phyloP scores from a whole-genome alignment of 2,888 invertebrate genomes.

The Platycnemis pennipes region DNA sequence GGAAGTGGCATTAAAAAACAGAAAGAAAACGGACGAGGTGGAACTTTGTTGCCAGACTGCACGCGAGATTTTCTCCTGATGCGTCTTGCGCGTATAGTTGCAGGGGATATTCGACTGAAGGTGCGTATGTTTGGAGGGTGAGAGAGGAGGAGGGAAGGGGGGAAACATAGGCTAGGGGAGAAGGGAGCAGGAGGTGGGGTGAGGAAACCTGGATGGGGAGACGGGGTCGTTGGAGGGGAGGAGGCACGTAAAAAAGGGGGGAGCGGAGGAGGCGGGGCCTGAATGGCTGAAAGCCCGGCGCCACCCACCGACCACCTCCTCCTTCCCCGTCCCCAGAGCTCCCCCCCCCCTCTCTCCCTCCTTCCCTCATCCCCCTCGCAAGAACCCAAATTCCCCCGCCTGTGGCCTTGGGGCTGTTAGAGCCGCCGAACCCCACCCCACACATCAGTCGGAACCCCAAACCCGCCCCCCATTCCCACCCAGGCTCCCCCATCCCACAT shows the following conservation, averaged over 20 bases:
- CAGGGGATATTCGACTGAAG: not conserved
- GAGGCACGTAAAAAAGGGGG: not conserved
- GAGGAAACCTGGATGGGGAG: not conserved
- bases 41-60: conserved; percentile 61
- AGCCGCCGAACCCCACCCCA: conserved; percentile 36
- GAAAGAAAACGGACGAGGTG: conserved; percentile 18
- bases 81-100: conserved; percentile 25
- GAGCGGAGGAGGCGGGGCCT: conserved; percentile 54
- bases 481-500: not conserved
- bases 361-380: not conserved
- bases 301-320: conserved; percentile 43
- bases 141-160: not conserved
- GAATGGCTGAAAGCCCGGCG: conserved; percentile 68
- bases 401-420: conserved; percentile 57
- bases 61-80: conserved; percentile 41
- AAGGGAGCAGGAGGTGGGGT: not conserved
- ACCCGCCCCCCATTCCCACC: not conserved
- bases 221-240: not conserved
- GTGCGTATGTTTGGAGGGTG: not conserved
- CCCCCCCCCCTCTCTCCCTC: not conserved
- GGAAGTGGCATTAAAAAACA: conserved; percentile 46
- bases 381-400: conserved; percentile 60
- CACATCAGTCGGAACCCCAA: no score
- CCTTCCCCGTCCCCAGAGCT: not conserved
- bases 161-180: not conserved